Evolutionary conservation across 2,797 vertebrate genomes (phyloP).

Genomic region (Limnodromus scolopaceus): DNA sequence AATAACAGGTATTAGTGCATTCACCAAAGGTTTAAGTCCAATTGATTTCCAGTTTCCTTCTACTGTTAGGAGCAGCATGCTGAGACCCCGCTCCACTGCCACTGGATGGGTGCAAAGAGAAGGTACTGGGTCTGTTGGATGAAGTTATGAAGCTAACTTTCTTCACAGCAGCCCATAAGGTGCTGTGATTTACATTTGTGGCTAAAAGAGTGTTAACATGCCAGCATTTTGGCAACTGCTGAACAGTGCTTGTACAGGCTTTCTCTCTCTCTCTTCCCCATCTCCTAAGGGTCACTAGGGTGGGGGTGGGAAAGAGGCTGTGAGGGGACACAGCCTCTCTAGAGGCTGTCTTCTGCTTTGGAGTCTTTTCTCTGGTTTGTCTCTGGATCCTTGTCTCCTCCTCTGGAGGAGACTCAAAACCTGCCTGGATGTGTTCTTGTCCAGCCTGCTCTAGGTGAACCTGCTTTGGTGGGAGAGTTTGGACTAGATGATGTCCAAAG

Average conservation of each 20-base stretch:
- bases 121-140: neutral
- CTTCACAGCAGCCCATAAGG: neutral
- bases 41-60: neutral
- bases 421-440: neutral
- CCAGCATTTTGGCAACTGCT: neutral
- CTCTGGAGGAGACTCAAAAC: neutral
- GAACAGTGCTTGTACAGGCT: neutral
- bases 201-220: neutral
- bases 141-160: neutral
- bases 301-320: neutral
- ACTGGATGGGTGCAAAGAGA: neutral
- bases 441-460: too few relatives aligned
- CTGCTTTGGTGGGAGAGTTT: neutral
- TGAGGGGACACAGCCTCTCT: neutral
- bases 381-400: neutral
- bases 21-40: neutral
- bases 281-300: too few relatives aligned
- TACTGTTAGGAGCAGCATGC: neutral
- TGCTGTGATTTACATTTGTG: neutral
- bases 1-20: neutral
- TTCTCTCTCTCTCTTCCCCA: neutral
- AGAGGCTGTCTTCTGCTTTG: too few relatives aligned
- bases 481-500: too few relatives aligned
- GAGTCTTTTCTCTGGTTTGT: too few relatives aligned
- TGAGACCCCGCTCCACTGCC: neutral